Base-by-base conservation (phyloP, 2,888 invertebrate genomes). In the Gari tellinella region DNA sequence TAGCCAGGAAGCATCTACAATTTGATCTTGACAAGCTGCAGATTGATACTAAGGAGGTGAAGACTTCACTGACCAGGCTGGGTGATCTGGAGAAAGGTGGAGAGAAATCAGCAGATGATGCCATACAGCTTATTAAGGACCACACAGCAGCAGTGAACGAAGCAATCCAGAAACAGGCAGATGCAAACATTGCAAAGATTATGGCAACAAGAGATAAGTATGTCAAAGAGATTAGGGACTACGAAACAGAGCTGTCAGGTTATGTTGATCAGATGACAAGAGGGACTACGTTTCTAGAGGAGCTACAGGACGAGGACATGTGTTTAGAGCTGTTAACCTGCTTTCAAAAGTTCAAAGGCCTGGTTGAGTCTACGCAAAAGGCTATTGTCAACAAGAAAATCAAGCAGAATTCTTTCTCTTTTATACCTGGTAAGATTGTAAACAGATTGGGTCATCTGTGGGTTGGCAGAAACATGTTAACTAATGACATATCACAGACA, bases 291-390 rank as follows among this genome's bases (percentile, higher is more conserved):
- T 88, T 86, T 65, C 76, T 88, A 4, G 81, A 80, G 40, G 86
- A 86, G 25, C 70, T 88, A 0, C 86, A 87, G 45, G 84, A 87
- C 37, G 86, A 83, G 40, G 88, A 88, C 48, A 82, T 88, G 60
- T 85, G 87, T 64, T 67, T 88, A 45, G 88, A 88, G 70, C 74
- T 86, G 21, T 25, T 86, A 8, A 81, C 85, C 23, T 77, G 84
- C 43, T 84, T 74, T 23, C 67, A 72, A 15, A 81, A 76, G 23
- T 84, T 79, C 63, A 72, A 69, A 52, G 72, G 73, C 19, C 58
- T 75, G 0, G 41, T 80, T 4, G 67, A 75, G 21, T 48, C 66
- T 17, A 48, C 78, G 10, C 69, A 70, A 49, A 80, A 68, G 31
- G 58, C 69, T 1, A 65, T 76, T n/a, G 49, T 48, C 17, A 81